phyloP scores from a whole-genome alignment of 2,797 vertebrate genomes.

The Melanotaenia pygmaea region DNA sequence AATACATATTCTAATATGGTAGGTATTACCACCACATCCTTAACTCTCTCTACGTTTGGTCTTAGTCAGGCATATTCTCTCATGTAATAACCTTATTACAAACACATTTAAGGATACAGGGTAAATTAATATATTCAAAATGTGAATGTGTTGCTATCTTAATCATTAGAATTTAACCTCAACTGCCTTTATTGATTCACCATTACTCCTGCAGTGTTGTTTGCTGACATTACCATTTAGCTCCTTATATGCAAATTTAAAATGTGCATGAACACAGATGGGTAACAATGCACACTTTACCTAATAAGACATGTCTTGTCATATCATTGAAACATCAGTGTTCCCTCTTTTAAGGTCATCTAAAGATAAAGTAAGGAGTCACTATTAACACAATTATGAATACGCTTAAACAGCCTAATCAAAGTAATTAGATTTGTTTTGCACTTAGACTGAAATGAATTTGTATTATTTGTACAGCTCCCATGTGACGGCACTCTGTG shows the following conservation, averaged over 20 bases:
- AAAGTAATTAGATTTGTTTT: conserved; percentile 49
- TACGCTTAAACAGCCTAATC: conserved; percentile 36
- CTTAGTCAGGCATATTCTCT: neutral
- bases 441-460: conserved; percentile 42
- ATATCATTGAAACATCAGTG: conserved; percentile 10
- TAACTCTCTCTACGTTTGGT: neutral
- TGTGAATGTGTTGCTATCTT: neutral
- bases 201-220: neutral
- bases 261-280: neutral
- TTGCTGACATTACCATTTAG: conserved; percentile 1
- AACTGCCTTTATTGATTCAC: neutral
- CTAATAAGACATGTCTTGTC: neutral
- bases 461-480: conserved; percentile 35
- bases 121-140: neutral
- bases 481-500: conserved; percentile 24
- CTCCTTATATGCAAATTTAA: conserved; percentile 16
- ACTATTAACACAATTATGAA: conserved; percentile 43
- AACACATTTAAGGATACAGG: neutral
- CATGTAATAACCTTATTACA: neutral
- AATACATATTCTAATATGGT: neutral
- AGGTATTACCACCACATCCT: neutral
- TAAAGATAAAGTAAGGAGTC: conserved; percentile 23
- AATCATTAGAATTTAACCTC: neutral
- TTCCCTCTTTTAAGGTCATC: conserved; percentile 14
- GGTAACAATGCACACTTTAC: neutral